These are phyloP conservation scores for Rhabditophanes sp. DNA, from an alignment of 2,888 invertebrate genomes.

Conservation along the genomic window DNA sequence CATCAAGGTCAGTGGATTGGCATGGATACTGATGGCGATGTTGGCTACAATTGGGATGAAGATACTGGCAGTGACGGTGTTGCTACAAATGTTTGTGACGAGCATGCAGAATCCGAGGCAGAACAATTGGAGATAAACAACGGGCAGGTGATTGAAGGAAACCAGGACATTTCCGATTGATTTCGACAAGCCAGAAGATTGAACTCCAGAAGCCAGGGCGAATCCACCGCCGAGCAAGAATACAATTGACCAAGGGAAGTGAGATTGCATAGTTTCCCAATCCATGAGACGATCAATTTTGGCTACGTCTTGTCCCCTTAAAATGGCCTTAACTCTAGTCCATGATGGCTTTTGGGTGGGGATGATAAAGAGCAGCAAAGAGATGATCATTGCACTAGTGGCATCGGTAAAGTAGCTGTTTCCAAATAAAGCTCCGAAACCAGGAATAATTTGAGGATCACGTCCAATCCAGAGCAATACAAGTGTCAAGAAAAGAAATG, in stretches of 20 bases:
- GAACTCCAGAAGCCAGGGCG: conserved; percentile 32
- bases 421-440: conserved; percentile 57
- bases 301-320: neutral
- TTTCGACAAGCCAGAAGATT: conserved; percentile 58
- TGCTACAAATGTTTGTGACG: conserved; percentile 73
- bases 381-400: conserved; percentile 60
- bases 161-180: conserved; percentile 60
- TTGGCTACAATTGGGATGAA: conserved; percentile 48
- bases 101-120: conserved; percentile 63
- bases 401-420: conserved; percentile 45
- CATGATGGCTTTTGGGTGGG: conserved; percentile 55
- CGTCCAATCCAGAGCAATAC: conserved; percentile 75
- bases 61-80: conserved; percentile 75
- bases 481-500: conserved; percentile 56
- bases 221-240: conserved; percentile 38
- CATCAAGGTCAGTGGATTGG: conserved; percentile 76
- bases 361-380: conserved; percentile 64
- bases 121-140: conserved; percentile 55
- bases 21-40: too few relatives aligned
- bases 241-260: conserved; percentile 36
- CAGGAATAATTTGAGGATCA: conserved; percentile 67
- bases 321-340: conserved; percentile 2
- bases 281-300: conserved; percentile 18
- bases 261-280: conserved; percentile 25
- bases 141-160: conserved; percentile 55